phyloP scores from a whole-genome alignment of 2,888 invertebrate species.

The Amiota minor region DNA sequence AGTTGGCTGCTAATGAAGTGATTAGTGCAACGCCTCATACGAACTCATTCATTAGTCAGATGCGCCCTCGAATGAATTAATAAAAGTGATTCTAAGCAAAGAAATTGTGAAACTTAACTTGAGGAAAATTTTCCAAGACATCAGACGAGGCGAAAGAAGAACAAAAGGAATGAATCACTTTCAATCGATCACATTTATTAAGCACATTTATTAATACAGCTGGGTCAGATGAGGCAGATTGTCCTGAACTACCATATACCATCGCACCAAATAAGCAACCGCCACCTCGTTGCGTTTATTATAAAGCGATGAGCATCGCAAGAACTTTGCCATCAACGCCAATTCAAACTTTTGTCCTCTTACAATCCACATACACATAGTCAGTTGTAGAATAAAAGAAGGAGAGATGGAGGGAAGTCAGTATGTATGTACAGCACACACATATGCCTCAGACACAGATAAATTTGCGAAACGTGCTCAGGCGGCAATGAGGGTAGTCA shows the following conservation, averaged over 20 bases:
- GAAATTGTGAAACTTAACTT: not conserved
- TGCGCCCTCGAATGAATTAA: constrained; percentile 36
- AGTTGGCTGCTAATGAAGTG: constrained; percentile 60
- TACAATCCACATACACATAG: not conserved
- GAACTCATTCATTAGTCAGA: constrained; percentile 52
- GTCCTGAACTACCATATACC: constrained; percentile 25
- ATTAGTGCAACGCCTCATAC: constrained; percentile 67
- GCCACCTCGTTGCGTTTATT: constrained; percentile 42
- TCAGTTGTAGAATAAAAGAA: not conserved
- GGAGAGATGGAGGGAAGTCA: too few species aligned
- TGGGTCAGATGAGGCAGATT: too few species aligned
- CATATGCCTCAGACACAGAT: constrained; percentile 70
- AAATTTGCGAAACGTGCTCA: constrained; percentile 68
- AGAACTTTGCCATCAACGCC: constrained; percentile 10
- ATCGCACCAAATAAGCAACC: constrained; percentile 32
- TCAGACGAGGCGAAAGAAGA: constrained; percentile 48
- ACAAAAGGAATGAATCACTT: constrained; percentile 54
- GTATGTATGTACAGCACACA: constrained; percentile 35
- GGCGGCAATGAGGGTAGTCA: constrained; percentile 19
- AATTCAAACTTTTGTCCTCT: constrained; percentile 13
- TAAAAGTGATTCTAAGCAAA: constrained; percentile 42
- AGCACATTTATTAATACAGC: constrained; percentile 65
- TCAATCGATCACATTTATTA: constrained; percentile 70
- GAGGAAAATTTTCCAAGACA: constrained; percentile 31
- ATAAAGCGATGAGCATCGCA: not conserved